These are phyloP conservation scores for Clamator glandarius DNA, from an alignment of 2,797 vertebrate genomes.

Conservation along the genomic window DNA sequence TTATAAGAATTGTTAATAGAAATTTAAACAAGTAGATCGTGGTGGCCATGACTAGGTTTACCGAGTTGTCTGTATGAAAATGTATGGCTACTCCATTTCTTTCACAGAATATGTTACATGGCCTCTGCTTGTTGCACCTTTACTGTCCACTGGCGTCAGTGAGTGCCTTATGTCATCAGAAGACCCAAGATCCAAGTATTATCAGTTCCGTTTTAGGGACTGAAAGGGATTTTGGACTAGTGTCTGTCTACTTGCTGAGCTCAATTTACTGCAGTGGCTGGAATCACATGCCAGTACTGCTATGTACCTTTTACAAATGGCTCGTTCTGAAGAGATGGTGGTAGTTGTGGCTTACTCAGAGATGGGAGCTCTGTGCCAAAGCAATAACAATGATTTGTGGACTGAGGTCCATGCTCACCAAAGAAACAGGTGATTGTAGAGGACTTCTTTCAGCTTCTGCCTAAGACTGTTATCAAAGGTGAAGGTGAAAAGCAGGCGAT, in stretches of 20 bases:
- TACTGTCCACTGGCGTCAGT: not conserved
- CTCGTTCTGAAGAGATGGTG: not conserved
- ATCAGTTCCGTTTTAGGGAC: not conserved
- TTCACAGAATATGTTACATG: not conserved
- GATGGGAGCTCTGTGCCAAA: not conserved
- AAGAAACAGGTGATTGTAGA: not conserved
- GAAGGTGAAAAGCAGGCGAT: not conserved
- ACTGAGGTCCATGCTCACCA: not conserved
- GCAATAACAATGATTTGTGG: not conserved
- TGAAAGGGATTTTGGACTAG: not conserved
- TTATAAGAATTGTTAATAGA: not conserved
- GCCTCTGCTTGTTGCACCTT: not conserved
- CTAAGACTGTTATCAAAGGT: not conserved
- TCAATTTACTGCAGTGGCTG: not conserved
- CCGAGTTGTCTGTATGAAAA: not conserved
- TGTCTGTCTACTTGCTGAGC: not conserved
- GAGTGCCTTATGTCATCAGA: not conserved
- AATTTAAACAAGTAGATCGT: not conserved
- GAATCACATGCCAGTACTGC: not conserved
- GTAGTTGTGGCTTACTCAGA: not conserved
- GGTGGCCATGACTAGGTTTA: not conserved
- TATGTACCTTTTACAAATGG: not conserved
- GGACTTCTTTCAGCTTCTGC: not conserved
- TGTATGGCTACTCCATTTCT: not conserved
- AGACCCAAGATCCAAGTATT: not conserved